Base-by-base conservation (phyloP, 2,888 invertebrate species). In the Listrodromus nycthemerus region DNA sequence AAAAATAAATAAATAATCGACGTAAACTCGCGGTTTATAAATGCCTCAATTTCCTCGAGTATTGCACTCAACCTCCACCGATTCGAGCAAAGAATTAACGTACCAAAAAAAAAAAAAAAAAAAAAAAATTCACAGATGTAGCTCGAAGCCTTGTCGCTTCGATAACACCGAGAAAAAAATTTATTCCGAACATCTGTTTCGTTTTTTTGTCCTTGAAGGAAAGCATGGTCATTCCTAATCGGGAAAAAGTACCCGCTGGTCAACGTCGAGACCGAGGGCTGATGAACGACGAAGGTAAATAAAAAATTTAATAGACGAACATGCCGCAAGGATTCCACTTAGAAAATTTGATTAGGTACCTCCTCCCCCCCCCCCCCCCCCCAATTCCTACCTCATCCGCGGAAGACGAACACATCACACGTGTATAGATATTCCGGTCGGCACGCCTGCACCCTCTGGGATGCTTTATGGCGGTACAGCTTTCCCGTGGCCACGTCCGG, bases 401-500 rank as follows among this genome's bases (percentile, higher is more conserved):
- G 24, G 69, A 75, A 50, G 80, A 73, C 52, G 67, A 37, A 74
- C 16, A 55, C 41, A 41, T 41, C 41, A 48, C 8, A 37, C 13
- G 66, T 41, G 66, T 78, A 50, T 41, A 41, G 55, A 70, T 78
- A 66, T 76, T 65, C 37, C 37, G 37, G 5, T n/a, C n/a, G 21
- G 33, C 65, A 19, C 1, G 37, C 13, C 45, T 24, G 16, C 27
- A 19, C 55, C 37, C 33, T 48, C 65, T 10, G 50, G 3, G 84
- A 84, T 79, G 84, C 58, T 84, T 81, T 76, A 84, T 82, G 81
- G 78, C 55, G 79, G 84, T 84, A 75, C 78, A 79, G 86, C 87
- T 84, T 88, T 86, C 84, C 83, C 86, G 85, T 84, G 82, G 85
- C 82, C 83, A 71, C 67, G 83, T 86, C 85, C 71, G 84, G 85